Evolutionary conservation across 1,140 invertebrate species (phyloP).

Genomic region (Heterodera carotae): DNA sequence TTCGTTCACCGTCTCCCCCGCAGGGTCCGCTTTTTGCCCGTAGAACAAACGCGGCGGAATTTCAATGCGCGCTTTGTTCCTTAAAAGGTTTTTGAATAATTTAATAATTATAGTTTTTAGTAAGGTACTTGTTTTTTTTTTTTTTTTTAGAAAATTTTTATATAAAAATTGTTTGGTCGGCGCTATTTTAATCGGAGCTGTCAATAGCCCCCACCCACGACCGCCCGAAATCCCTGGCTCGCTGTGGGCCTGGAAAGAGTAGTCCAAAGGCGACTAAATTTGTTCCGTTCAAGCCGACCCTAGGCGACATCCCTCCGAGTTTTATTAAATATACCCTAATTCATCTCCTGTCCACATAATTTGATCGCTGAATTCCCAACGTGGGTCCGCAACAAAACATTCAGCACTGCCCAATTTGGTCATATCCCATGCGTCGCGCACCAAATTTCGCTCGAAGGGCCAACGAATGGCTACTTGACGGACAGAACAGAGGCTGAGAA

Average conservation of each 20-base stretch:
- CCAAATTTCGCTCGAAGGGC: conserved; percentile 10
- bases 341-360: not conserved
- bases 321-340: not conserved
- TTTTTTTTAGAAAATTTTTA: too few species aligned
- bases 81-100: not conserved
- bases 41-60: not conserved
- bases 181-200: too few species aligned
- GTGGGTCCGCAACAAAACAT: not conserved
- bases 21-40: not conserved
- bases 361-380: not conserved
- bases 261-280: too few species aligned
- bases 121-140: too few species aligned
- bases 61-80: conserved; percentile 4
- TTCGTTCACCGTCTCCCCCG: not conserved
- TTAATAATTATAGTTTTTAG: too few species aligned
- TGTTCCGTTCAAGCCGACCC: too few species aligned
- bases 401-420: not conserved
- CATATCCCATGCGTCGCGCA: conserved; percentile 1
- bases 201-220: too few species aligned
- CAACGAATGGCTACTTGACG: not conserved
- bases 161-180: too few species aligned
- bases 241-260: too few species aligned
- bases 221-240: too few species aligned
- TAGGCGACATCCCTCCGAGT: too few species aligned
- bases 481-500: not conserved